These are phyloP conservation scores for Pollenia angustigena DNA, from an alignment of 2,888 invertebrate genomes.

Conservation along the genomic window DNA sequence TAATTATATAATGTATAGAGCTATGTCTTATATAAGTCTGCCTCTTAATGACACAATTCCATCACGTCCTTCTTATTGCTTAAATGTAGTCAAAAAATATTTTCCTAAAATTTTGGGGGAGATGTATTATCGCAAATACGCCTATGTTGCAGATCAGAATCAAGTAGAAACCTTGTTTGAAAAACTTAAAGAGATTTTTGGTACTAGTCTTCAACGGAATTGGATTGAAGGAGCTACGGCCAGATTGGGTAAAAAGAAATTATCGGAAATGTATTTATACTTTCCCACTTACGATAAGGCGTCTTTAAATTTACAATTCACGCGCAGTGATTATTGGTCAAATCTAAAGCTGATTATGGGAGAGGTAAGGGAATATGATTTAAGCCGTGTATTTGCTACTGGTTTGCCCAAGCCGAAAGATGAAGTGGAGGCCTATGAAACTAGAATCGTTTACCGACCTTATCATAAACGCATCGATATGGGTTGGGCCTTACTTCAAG, in stretches of 20 bases:
- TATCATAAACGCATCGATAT: slow-evolving; percentile 78
- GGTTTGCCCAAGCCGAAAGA: slow-evolving; percentile 74
- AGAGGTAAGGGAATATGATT: slow-evolving; percentile 73
- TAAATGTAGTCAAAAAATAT: slow-evolving; percentile 76
- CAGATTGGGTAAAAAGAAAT: slow-evolving; percentile 78
- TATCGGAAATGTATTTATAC: slow-evolving; percentile 75
- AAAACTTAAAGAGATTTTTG: slow-evolving; percentile 75
- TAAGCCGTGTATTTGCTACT: slow-evolving; percentile 76
- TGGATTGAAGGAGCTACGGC: slow-evolving; percentile 81
- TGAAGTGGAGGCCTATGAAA: slow-evolving; percentile 79
- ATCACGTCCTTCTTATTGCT: slow-evolving; percentile 73
- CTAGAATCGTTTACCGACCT: slow-evolving; percentile 77
- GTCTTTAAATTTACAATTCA: slow-evolving; percentile 70
- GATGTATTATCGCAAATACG: slow-evolving; percentile 78
- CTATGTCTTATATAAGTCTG: slow-evolving; percentile 76
- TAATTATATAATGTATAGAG: slow-evolving; percentile 82
- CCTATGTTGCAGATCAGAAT: slow-evolving; percentile 69
- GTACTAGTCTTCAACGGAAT: slow-evolving; percentile 74
- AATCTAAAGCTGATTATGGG: slow-evolving; percentile 76
- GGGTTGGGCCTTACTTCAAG: slow-evolving; percentile 79
- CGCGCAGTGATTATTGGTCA: slow-evolving; percentile 77
- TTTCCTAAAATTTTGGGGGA: slow-evolving; percentile 80
- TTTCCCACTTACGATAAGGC: slow-evolving; percentile 74
- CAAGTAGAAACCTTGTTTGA: slow-evolving; percentile 76
- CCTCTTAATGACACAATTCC: slow-evolving; percentile 71